Conservation (phyloP, 2,888 invertebrate species). For the Amphiduros pacificus region DNA sequence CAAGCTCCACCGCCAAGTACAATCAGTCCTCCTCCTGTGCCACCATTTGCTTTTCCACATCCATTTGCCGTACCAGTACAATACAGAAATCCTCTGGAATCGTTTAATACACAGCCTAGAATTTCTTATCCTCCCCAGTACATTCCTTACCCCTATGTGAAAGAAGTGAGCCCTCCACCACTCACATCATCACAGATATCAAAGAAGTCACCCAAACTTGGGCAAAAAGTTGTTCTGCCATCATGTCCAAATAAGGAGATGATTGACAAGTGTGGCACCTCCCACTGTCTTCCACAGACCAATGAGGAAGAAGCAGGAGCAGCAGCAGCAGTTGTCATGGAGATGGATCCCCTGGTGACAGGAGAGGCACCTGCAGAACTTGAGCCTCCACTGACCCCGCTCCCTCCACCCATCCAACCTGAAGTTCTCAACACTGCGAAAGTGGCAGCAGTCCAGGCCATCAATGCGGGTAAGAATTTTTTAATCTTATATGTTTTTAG, state of each 20-base stretch:
- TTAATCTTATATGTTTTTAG: not conserved
- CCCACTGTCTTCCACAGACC: not conserved
- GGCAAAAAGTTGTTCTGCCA: too few species aligned
- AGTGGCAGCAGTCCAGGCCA: slow-evolving; percentile 21
- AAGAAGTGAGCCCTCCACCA: not conserved
- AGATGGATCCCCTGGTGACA: not conserved
- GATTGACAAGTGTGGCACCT: too few species aligned
- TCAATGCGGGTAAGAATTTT: not conserved
- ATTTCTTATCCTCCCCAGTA: not conserved
- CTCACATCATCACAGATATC: not conserved
- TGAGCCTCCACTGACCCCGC: slow-evolving; percentile 12
- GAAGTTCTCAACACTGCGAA: slow-evolving; percentile 38
- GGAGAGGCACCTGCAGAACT: not conserved
- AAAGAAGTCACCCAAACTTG: too few species aligned
- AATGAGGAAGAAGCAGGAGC: not conserved
- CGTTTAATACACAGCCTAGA: too few species aligned
- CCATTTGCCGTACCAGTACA: not conserved
- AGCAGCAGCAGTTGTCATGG: not conserved
- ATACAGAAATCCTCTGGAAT: not conserved
- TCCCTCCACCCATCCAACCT: slow-evolving; percentile 42
- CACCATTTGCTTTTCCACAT: not conserved
- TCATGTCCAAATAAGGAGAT: too few species aligned
- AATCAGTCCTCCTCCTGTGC: not conserved
- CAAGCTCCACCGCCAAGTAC: not conserved
- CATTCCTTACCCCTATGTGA: not conserved